phyloP scores from a whole-genome alignment of 2,113 vertebrate genomes.

The Microtus pennsylvanicus region DNA sequence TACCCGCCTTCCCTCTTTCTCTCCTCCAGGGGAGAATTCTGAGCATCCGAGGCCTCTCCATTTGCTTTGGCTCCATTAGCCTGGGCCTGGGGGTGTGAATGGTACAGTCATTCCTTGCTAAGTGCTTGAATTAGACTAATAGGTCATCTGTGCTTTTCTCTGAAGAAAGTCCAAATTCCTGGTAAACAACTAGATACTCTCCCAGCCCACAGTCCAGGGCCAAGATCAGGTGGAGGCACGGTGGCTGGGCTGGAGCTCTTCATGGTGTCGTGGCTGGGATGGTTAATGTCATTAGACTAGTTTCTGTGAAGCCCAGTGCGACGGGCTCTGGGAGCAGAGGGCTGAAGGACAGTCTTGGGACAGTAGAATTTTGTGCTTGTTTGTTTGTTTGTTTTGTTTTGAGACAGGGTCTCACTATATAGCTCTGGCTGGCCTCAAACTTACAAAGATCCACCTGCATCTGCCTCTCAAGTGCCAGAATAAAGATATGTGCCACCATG shows the following conservation, averaged over 20 bases:
- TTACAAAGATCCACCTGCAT: background rate
- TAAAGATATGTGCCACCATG: background rate
- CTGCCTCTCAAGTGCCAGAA: background rate
- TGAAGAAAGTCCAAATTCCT: constrained; percentile 90
- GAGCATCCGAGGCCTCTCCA: constrained; percentile 72
- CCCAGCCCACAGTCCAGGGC: constrained; percentile 85
- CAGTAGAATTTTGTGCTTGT: background rate
- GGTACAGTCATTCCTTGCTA: constrained; percentile 87
- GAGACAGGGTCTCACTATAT: background rate
- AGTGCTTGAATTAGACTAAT: constrained; percentile 91
- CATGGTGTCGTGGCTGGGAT: constrained; percentile 83
- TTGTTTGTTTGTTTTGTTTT: background rate
- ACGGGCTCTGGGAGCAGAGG: constrained; percentile 62
- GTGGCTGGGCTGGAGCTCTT: constrained; percentile 86
- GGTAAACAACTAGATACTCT: constrained; percentile 90
- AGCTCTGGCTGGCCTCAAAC: background rate
- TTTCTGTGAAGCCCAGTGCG: constrained; percentile 84
- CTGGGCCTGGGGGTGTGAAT: constrained; percentile 84
- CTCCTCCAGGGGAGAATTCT: constrained; percentile 57
- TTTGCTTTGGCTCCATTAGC: constrained; percentile 89
- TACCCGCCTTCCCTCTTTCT: constrained; percentile 5
- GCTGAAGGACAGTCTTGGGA: background rate
- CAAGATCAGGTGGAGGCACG: constrained; percentile 80
- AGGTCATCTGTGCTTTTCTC: constrained; percentile 89
- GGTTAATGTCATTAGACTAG: constrained; percentile 87